These are phyloP conservation scores for Hiodon alosoides DNA, from an alignment of 2,113 vertebrate genomes.

Conservation along the genomic window DNA sequence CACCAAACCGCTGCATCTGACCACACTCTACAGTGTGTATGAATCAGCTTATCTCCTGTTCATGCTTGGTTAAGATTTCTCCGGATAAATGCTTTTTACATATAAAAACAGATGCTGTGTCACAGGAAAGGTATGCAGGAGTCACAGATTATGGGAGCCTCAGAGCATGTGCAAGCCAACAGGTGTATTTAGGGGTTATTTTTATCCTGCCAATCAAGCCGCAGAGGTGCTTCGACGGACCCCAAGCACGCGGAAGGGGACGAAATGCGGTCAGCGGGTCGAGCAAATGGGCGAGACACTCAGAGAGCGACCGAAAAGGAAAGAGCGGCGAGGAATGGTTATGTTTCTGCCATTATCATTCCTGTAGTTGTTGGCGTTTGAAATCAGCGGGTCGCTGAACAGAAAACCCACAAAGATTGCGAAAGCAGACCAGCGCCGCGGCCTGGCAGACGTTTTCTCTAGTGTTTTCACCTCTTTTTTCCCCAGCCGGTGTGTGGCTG, in stretches of 20 bases:
- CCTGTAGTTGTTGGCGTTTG: constrained; percentile 67
- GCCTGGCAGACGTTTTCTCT: background rate
- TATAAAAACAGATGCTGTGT: constrained; percentile 5
- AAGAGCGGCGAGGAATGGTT: constrained; percentile 47
- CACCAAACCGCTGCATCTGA: background rate
- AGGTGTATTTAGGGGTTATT: constrained; percentile 53
- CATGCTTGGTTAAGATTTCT: background rate
- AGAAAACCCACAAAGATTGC: constrained; percentile 52
- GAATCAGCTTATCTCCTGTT: background rate
- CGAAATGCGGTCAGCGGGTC: constrained; percentile 42
- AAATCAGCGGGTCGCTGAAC: constrained; percentile 60
- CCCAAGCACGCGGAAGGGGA: constrained; percentile 21
- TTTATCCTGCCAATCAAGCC: constrained; percentile 40
- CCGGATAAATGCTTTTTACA: constrained; percentile 7
- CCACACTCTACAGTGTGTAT: background rate
- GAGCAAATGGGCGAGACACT: constrained; percentile 26
- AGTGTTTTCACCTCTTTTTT: background rate
- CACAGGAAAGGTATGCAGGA: constrained; percentile 46
- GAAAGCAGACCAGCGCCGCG: constrained; percentile 53
- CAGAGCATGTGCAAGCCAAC: constrained; percentile 36
- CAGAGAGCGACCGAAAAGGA: background rate
- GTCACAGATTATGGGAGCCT: constrained; percentile 53
- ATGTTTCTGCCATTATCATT: constrained; percentile 79
- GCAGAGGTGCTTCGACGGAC: constrained; percentile 20
- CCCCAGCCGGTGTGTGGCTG: background rate